Percentiles rank a stretch among this genome's conserved stretches.
phyloP scores from a whole-genome alignment of 1,140 invertebrate genomes.

The Drosophila prosaltans region DNA sequence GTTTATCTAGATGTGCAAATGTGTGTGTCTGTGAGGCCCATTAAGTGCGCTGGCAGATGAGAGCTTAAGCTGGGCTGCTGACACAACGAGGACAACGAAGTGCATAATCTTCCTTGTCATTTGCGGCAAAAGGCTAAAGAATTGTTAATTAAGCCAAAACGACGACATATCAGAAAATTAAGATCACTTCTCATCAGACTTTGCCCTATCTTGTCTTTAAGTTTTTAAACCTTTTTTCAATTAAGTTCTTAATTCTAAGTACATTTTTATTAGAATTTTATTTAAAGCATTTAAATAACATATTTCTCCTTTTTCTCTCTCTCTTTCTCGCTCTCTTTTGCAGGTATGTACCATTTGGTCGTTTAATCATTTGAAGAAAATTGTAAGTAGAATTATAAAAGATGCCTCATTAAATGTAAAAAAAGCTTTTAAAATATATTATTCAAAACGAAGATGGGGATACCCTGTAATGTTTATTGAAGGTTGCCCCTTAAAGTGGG shows the following conservation, averaged over 20 bases:
- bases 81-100: conserved; percentile 47
- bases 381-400: background rate
- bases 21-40: conserved; percentile 43
- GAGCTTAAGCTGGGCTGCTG: conserved; percentile 55
- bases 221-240: background rate
- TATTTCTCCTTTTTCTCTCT: background rate
- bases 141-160: background rate
- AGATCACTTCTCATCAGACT: background rate
- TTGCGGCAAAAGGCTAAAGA: conserved; percentile 26
- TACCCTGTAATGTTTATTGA: background rate
- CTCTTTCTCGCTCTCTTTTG: background rate
- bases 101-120: conserved; percentile 53
- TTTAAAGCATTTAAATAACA: background rate
- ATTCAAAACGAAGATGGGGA: background rate
- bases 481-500: too few relatives aligned
- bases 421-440: background rate
- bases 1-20: conserved; percentile 27
- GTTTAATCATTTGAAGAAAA: background rate
- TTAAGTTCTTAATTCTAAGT: background rate
- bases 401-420: background rate
- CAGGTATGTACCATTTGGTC: background rate
- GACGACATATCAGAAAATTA: background rate
- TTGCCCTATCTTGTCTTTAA: background rate
- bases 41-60: conserved; percentile 63
- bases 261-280: background rate